Base-by-base conservation (phyloP, 2,797 vertebrate genomes). In the Nyctalus aviator region DNA sequence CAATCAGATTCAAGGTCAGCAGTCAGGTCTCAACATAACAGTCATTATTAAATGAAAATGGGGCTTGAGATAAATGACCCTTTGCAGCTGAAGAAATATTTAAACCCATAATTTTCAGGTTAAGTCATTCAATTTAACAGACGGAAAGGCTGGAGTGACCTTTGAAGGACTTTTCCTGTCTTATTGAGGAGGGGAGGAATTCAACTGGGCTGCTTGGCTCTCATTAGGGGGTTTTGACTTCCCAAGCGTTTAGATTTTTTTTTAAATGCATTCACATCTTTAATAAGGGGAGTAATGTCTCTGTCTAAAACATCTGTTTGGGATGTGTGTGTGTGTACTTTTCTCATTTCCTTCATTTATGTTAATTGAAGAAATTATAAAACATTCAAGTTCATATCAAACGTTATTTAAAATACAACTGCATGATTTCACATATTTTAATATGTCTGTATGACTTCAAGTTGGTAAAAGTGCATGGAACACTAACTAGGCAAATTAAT, bases 361-460 rank as follows among this genome's bases (percentile, higher is more conserved):
- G 95, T 97, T 98, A 96, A 97, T 88, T 97, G 94, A 96, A 97
- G 95, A 96, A 97, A 97, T 93, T 75, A 95, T 95, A 96, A 97
- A 97, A 95, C 83, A 95, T 96, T 77, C 90, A 96, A 90, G 91
- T 98, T 93, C 95, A 94, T 90, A 0, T 0, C 93, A 95, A 96
- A 97, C 93, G 0, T 46, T 96, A 93, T 97, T 97, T 97, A 84
- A 87, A 75, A 88, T 62, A 89, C 91, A 96, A 82, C 96, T 96
- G 96, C 93, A 92, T 96, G 94, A 96, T 93, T 96, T 95, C 93
- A 97, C 35, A 96, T 96, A 96, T 92, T 95, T 77, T 91, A 75
- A 86, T 96, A 83, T 90, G 92, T 84, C 87, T 37, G 32, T 78
- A 30, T 6, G 8, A 92, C 88, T 96, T 97, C 48, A n/a, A 32